Evolutionary conservation across 2,797 vertebrate species (phyloP).

Genomic region (Tauraco hartlaubi): DNA sequence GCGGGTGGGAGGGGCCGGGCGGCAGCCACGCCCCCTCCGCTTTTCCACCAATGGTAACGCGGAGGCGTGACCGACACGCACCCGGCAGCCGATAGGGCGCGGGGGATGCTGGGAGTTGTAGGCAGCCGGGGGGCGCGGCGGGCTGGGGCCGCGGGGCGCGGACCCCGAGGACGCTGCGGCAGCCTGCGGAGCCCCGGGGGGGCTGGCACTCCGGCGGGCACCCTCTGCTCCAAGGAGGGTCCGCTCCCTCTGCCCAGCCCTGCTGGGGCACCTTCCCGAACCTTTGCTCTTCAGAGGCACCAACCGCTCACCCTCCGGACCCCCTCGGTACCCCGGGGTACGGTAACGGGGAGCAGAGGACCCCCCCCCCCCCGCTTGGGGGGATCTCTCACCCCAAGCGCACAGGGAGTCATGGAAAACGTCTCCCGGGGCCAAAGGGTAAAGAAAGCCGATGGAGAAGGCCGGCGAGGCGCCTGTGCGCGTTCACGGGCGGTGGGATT

Average conservation of each 20-base stretch:
- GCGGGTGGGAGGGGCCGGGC: not conserved
- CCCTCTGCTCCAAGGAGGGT: not conserved
- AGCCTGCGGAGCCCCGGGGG: too few species aligned
- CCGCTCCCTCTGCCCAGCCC: not conserved
- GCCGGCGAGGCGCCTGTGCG: too few species aligned
- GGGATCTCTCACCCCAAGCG: too few species aligned
- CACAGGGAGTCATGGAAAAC: rapidly evolving
- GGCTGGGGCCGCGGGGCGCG: too few species aligned
- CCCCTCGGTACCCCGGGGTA: too few species aligned
- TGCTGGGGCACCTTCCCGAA: not conserved
- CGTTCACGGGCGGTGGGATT: rapidly evolving
- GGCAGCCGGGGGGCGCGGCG: not conserved
- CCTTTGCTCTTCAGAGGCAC: too few species aligned
- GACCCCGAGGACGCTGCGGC: too few species aligned
- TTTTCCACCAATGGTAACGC: rapidly evolving
- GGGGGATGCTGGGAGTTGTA: not conserved
- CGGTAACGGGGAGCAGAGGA: too few species aligned
- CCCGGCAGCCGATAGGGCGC: not conserved
- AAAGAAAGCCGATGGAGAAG: too few species aligned
- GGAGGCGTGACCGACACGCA: rapidly evolving
- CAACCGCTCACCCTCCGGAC: too few species aligned
- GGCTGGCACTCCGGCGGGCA: too few species aligned
- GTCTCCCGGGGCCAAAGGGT: not conserved
- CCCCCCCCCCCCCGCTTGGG: too few species aligned
- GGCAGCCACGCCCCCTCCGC: not conserved